Conservation (phyloP, 2,113 vertebrate species). For the Charina bottae region DNA sequence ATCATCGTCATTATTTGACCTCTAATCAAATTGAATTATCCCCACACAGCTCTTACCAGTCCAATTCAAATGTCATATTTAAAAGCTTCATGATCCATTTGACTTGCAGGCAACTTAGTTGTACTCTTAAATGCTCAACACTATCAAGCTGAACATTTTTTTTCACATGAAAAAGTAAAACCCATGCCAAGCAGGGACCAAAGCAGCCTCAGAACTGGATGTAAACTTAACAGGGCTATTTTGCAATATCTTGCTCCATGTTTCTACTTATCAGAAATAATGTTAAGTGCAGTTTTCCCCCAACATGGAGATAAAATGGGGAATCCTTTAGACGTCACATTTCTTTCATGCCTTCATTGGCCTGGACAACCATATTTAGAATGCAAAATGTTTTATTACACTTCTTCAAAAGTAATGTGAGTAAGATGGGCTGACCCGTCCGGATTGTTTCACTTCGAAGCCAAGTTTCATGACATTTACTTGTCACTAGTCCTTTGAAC, state of each 20-base stretch:
- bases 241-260: not conserved
- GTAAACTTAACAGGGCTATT: not conserved
- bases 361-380: not conserved
- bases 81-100: not conserved
- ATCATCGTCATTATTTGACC: no score
- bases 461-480: constrained; percentile 21
- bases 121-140: not conserved
- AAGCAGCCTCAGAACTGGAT: no score
- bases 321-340: not conserved
- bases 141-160: not conserved
- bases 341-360: not conserved
- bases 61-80: not conserved
- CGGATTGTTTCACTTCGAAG: not conserved
- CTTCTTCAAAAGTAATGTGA: not conserved
- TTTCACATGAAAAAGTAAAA: not conserved
- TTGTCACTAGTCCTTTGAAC: not conserved
- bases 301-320: not conserved
- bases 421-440: not conserved
- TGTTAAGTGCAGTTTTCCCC: not conserved
- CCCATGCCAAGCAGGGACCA: not conserved
- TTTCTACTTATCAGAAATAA: not conserved
- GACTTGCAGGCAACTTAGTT: not conserved
- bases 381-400: not conserved
- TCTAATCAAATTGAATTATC: not conserved
- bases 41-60: not conserved